phyloP scores from a whole-genome alignment of 2,888 invertebrate genomes.

The Oligia strigilis region DNA sequence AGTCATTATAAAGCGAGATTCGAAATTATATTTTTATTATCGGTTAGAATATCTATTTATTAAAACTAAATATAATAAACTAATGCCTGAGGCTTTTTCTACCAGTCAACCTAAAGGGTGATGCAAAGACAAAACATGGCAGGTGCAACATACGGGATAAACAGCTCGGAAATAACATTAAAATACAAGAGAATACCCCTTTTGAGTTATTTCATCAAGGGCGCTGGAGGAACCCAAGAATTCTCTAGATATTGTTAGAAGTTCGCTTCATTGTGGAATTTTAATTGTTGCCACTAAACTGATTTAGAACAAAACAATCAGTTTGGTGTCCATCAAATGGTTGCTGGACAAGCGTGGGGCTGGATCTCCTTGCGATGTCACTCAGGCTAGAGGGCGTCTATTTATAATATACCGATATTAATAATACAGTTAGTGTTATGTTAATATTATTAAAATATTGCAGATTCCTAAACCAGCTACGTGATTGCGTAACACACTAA shows the following conservation, averaged over 20 bases:
- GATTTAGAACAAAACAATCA: conserved; percentile 45
- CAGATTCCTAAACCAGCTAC: neutral
- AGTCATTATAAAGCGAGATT: neutral
- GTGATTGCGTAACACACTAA: neutral
- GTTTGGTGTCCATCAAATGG: conserved; percentile 49
- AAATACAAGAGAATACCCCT: neutral
- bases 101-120: neutral
- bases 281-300: conserved; percentile 36
- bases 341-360: conserved; percentile 49
- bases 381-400: conserved; percentile 46
- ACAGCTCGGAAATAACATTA: neutral
- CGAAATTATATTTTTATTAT: neutral
- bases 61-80: no score
- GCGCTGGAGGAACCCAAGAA: conserved; percentile 11
- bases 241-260: conserved; percentile 34
- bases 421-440: neutral
- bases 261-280: conserved; percentile 37
- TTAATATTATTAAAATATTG: neutral
- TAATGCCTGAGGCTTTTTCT: neutral
- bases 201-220: conserved; percentile 28
- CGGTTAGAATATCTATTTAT: neutral
- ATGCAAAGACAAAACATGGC: neutral
- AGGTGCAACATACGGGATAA: neutral
- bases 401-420: conserved; percentile 26
- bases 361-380: conserved; percentile 52